These are phyloP conservation scores for Gymnobelideus leadbeateri DNA, from an alignment of 2,113 vertebrate genomes.

Conservation along the genomic window DNA sequence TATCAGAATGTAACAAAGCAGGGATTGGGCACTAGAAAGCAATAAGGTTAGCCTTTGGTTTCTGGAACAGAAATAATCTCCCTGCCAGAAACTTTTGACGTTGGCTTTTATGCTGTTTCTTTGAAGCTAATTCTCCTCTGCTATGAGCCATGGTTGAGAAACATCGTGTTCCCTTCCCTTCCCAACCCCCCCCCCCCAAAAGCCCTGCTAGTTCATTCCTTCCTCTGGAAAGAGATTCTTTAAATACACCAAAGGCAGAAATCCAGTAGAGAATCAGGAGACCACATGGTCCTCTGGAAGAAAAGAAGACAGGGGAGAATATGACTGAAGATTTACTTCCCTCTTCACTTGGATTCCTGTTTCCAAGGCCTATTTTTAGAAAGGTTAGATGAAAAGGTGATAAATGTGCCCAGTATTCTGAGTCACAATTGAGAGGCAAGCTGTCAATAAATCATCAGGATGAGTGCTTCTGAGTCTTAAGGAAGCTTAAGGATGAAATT, in stretches of 20 bases:
- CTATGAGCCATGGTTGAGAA: conserved; percentile 23
- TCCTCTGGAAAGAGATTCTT: conserved; percentile 26
- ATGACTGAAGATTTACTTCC: conserved; percentile 6
- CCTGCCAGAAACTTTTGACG: conserved; percentile 54
- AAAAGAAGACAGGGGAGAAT: conserved; percentile 12
- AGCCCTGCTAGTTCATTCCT: conserved; percentile 1
- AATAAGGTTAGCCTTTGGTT: conserved; percentile 13
- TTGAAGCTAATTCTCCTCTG: conserved; percentile 51
- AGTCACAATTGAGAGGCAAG: background rate
- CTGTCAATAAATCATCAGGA: too few relatives aligned
- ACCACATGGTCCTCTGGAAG: conserved; percentile 32
- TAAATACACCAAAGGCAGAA: conserved; percentile 58
- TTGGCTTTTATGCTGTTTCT: conserved; percentile 62
- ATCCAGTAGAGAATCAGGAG: conserved; percentile 48
- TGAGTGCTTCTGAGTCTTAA: background rate
- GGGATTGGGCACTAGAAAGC: background rate
- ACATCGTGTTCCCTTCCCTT: background rate
- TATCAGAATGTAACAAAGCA: background rate
- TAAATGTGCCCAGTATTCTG: background rate
- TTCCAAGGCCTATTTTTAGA: conserved; percentile 23
- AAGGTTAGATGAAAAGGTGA: conserved; percentile 5
- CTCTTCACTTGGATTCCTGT: conserved; percentile 40
- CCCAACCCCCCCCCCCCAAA: background rate
- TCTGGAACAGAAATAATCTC: conserved; percentile 47
- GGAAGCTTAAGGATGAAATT: conserved; percentile 1